Percentiles rank a stretch among this genome's conserved stretches.
These are phyloP conservation scores for Leontocebus nigricollis DNA, from an alignment of 2,797 vertebrate genomes.

Conservation along the genomic window DNA sequence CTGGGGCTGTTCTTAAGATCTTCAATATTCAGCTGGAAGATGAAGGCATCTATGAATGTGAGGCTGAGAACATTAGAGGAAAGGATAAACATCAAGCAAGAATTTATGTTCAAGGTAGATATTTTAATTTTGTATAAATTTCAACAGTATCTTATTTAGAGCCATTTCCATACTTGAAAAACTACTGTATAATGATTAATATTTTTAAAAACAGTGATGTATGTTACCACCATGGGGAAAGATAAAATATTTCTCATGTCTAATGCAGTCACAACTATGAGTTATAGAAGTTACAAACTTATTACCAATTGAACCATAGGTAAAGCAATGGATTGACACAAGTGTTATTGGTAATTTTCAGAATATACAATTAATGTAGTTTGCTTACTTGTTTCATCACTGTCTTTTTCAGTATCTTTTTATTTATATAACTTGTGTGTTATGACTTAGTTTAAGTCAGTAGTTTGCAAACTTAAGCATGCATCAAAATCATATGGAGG, in stretches of 20 bases:
- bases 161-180: background rate
- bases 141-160: background rate
- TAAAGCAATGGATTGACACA: background rate
- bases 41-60: conserved; percentile 93
- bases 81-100: conserved; percentile 92
- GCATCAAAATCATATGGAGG: background rate
- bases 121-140: background rate
- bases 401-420: background rate
- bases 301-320: background rate
- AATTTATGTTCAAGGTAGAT: conserved; percentile 93
- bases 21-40: conserved; percentile 94
- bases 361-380: background rate
- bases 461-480: background rate
- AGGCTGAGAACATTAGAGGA: conserved; percentile 94
- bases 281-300: background rate
- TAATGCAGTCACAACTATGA: background rate
- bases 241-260: background rate
- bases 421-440: background rate
- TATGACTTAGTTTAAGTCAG: background rate
- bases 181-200: background rate
- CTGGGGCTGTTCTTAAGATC: conserved; percentile 93
- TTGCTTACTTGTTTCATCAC: background rate
- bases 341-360: background rate
- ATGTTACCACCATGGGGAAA: background rate
- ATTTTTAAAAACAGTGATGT: background rate